Evolutionary conservation across 2,113 vertebrate genomes (phyloP), one percentile per base, ranked within the genome.

Genomic region (Hemichromis elongatus): DNA sequence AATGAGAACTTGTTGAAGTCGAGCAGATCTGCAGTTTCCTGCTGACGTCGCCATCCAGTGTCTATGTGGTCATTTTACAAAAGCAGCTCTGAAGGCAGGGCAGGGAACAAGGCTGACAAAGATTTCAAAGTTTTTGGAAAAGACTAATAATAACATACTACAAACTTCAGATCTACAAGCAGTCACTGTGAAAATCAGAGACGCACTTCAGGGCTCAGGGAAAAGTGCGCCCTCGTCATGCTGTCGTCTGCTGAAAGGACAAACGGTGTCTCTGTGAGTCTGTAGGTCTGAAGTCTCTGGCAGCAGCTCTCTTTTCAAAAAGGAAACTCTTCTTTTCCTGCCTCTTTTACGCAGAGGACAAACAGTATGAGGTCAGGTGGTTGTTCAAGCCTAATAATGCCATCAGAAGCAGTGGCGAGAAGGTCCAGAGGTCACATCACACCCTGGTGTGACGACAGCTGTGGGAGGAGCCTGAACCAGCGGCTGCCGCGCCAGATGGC

Each of bases 391-490:
- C 90, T 47, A 54, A 75, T 81, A 81, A 86, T 81, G 86, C 88
- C 89, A 63, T 85, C 3, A 30, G 78, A 68, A 77, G 85, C 80
- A 55, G 66, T 63, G 57, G 52, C 77, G 21, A 21, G 83, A 61
- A 78, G 77, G 68, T 82, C 53, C 59, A 54, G 61, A 86, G 89
- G 87, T 92, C 85, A 56, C 5, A 30, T 97, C 92, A 98, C 88
- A 98, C 97, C 7, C 97, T 92, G 4, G 97, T 98, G 92, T 98
- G 98, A 88, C 97, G 96, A 90, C 97, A 98, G 95, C 96, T 96
- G 95, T 96, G 95, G 1, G 97, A 96, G 59, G 97, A 94, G 82
- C 97, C 96, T 10, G 96, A 92, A 35, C 94, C 90, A 4, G 95
- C 79, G 18, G 95, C 94, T 0, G 92, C 92, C 1, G 93, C 93